Conservation (phyloP, 2,888 invertebrate species). For the Calliopum simillimum region DNA sequence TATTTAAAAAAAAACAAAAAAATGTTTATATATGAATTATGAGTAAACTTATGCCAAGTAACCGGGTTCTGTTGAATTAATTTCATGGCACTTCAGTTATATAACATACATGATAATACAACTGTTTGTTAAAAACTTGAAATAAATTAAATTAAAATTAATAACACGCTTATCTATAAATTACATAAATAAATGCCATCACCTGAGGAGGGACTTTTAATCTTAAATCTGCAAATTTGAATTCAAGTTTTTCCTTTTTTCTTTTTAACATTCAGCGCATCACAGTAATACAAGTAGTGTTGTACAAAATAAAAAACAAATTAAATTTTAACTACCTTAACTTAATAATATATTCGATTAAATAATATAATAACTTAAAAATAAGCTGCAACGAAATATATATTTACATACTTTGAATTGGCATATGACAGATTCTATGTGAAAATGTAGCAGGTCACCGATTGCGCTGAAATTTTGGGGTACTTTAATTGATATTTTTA, state of each 20-base stretch:
- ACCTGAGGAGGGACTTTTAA: conserved; percentile 62
- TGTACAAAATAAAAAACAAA: not conserved
- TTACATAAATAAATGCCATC: conserved; percentile 58
- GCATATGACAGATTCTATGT: too few relatives aligned
- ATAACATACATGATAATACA: not conserved
- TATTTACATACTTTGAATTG: too few relatives aligned
- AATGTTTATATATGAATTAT: too few relatives aligned
- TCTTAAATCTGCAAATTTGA: conserved; percentile 59
- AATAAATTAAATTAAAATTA: not conserved
- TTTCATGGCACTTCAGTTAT: too few relatives aligned
- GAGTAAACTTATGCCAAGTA: too few relatives aligned
- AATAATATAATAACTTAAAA: too few relatives aligned
- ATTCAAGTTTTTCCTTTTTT: conserved; percentile 58
- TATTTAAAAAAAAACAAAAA: too few relatives aligned
- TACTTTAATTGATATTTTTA: too few relatives aligned
- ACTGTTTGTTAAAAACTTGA: not conserved
- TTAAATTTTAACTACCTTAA: not conserved
- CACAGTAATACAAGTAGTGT: conserved; percentile 49
- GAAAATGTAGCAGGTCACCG: too few relatives aligned
- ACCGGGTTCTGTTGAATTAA: too few relatives aligned
- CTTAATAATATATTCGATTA: conserved; percentile 10
- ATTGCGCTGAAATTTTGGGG: too few relatives aligned
- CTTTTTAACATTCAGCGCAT: conserved; percentile 50
- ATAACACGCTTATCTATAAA: conserved; percentile 18
- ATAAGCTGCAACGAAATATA: too few relatives aligned